These are phyloP conservation scores for Anoura caudifer DNA, from an alignment of 2,113 vertebrate genomes.

Conservation along the genomic window DNA sequence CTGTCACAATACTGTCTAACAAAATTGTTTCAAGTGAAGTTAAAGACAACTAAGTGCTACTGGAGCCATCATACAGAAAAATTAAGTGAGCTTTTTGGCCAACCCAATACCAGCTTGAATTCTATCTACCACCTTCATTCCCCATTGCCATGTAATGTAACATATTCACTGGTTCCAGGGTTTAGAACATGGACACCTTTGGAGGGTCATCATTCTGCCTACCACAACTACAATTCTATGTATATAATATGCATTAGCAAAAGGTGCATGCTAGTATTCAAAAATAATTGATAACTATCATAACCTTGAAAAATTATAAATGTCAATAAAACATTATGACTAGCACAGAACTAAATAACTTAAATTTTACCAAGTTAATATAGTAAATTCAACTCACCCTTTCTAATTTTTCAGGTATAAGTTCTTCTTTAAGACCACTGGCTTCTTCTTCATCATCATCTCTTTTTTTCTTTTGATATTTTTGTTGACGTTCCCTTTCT, in stretches of 20 bases:
- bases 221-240: neutral
- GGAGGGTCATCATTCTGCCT: neutral
- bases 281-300: neutral
- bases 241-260: neutral
- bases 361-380: constrained; percentile 9
- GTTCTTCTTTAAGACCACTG: constrained; percentile 83
- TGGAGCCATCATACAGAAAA: no score
- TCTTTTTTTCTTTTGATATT: constrained; percentile 84
- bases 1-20: no score
- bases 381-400: constrained; percentile 74
- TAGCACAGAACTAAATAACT: neutral
- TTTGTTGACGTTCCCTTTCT: constrained; percentile 84
- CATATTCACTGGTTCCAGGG: neutral
- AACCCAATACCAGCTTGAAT: neutral
- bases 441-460: constrained; percentile 85
- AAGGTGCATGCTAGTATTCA: neutral
- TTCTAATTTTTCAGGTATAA: constrained; percentile 87
- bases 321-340: neutral
- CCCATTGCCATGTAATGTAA: neutral
- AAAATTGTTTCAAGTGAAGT: no score
- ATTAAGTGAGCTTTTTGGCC: no score
- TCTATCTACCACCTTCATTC: neutral
- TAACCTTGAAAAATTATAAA: neutral
- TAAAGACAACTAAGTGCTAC: no score
- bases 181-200: neutral